Percentiles rank a stretch among this genome's conserved stretches.
These are phyloP conservation scores for Pipistrellus nathusii DNA, from an alignment of 2,797 vertebrate genomes.

Conservation along the genomic window DNA sequence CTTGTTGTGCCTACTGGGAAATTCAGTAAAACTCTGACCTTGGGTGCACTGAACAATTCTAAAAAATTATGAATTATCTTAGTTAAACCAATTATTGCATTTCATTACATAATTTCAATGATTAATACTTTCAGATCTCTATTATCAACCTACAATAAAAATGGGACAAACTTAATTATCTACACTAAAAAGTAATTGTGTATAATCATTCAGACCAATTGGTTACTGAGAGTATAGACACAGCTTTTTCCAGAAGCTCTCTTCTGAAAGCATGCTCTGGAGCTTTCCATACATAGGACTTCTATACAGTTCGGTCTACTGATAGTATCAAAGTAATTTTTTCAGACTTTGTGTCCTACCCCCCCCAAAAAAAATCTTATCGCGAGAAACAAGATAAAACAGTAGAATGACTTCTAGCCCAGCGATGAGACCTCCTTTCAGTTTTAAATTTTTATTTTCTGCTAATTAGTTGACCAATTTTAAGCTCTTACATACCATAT, in stretches of 20 bases:
- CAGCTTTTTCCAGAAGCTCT: neutral
- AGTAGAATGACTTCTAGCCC: neutral
- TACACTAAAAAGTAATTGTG: slow-evolving; percentile 9
- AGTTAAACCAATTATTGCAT: neutral
- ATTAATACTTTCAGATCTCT: slow-evolving; percentile 42
- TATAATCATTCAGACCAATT: neutral
- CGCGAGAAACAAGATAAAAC: slow-evolving; percentile 30
- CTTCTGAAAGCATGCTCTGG: neutral
- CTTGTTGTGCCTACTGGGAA: neutral
- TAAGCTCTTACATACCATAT: neutral
- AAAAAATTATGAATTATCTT: neutral
- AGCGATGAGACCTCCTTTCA: neutral
- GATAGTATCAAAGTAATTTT: slow-evolving; percentile 27
- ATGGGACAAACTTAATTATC: neutral
- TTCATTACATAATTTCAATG: slow-evolving; percentile 2
- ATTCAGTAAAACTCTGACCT: neutral
- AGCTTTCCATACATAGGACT: neutral
- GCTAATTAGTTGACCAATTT: neutral
- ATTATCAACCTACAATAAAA: slow-evolving; percentile 1
- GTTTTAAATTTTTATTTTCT: slow-evolving; percentile 5
- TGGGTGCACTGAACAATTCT: neutral
- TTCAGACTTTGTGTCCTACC: slow-evolving; percentile 26
- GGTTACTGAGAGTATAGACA: neutral
- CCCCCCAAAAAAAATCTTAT: neutral
- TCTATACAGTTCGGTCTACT: slow-evolving; percentile 27